Evolutionary conservation across 2,113 vertebrate species (phyloP).

Genomic region (Columba janthina): DNA sequence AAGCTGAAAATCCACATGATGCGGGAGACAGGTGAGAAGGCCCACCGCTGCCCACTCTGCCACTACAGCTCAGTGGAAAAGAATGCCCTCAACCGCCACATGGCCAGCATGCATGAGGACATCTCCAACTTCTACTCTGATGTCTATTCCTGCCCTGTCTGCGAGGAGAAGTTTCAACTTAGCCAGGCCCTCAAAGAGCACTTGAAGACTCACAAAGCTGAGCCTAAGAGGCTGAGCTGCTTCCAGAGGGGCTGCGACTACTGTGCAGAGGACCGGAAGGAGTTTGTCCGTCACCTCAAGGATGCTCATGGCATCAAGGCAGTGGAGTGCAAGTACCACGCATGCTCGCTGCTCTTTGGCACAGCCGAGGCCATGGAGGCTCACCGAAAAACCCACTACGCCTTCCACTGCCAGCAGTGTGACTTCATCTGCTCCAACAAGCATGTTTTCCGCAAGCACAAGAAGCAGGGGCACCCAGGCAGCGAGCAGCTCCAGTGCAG

Average conservation of each 20-base stretch:
- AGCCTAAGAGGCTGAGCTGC: slow-evolving; percentile 76
- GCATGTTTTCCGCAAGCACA: slow-evolving; percentile 87
- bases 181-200: slow-evolving; percentile 91
- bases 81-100: slow-evolving; percentile 89
- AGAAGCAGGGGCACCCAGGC: slow-evolving; percentile 88
- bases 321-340: slow-evolving; percentile 87
- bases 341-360: slow-evolving; percentile 85
- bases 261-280: slow-evolving; percentile 76
- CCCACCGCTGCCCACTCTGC: slow-evolving; percentile 87
- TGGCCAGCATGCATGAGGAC: slow-evolving; percentile 84
- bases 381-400: slow-evolving; percentile 88
- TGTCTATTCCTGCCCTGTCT: slow-evolving; percentile 87
- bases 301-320: slow-evolving; percentile 81
- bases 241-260: slow-evolving; percentile 84
- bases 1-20: slow-evolving; percentile 92
- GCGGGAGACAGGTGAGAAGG: slow-evolving; percentile 86
- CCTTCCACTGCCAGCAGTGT: slow-evolving; percentile 94
- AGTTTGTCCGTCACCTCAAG: slow-evolving; percentile 81
- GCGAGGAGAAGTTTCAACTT: slow-evolving; percentile 84
- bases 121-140: slow-evolving; percentile 74
- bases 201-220: slow-evolving; percentile 87
- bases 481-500: slow-evolving; percentile 81
- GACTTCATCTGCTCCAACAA: slow-evolving; percentile 96
- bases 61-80: slow-evolving; percentile 91
- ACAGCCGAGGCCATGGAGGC: slow-evolving; percentile 83